A percentile compares a stretch with the other conserved stretches of the same genome.
These are phyloP conservation scores for Caenorhabditis sp. DNA, from an alignment of 2,888 invertebrate species.

Conservation along the genomic window DNA sequence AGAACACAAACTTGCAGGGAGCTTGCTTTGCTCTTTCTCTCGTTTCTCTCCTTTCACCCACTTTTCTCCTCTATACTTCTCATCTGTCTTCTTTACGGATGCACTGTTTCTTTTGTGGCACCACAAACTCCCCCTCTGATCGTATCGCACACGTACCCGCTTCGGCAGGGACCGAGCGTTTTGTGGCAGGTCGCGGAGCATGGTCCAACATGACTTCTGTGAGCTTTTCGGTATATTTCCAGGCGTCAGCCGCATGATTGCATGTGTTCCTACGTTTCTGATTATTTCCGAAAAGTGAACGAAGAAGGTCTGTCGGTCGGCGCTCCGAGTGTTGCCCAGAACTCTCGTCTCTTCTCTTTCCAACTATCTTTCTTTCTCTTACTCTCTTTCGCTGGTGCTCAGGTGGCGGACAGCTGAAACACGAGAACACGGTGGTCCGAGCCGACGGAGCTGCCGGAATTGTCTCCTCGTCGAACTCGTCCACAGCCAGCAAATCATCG, in stretches of 20 bases:
- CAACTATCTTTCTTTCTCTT: slow-evolving; percentile 11
- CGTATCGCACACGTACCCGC: slow-evolving; percentile 8
- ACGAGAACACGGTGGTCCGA: slow-evolving; percentile 79
- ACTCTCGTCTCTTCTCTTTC: slow-evolving; percentile 12
- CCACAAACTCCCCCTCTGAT: slow-evolving; percentile 34
- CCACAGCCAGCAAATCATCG: slow-evolving; percentile 57
- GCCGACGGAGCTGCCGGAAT: slow-evolving; percentile 68
- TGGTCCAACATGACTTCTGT: slow-evolving; percentile 2
- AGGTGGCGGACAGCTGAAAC: slow-evolving; percentile 76
- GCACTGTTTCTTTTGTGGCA: slow-evolving; percentile 45
- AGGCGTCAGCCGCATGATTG: neutral
- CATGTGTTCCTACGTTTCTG: neutral
- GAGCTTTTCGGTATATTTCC: slow-evolving; percentile 22
- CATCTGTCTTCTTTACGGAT: slow-evolving; percentile 33
- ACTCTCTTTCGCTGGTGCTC: slow-evolving; percentile 42
- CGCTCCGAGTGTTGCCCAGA: neutral
- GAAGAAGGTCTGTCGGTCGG: slow-evolving; percentile 7
- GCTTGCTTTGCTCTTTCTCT: neutral
- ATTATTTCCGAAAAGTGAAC: slow-evolving; percentile 27
- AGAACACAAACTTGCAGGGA: slow-evolving; percentile 19
- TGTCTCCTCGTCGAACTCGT: slow-evolving; percentile 49
- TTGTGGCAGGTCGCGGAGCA: neutral
- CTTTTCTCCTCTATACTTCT: slow-evolving; percentile 31
- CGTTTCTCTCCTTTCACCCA: slow-evolving; percentile 5
- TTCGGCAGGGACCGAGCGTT: neutral